A percentile compares a stretch with the other conserved stretches of the same genome.
phyloP scores from a whole-genome alignment of 37 sponge, comb jelly and placozoan species.

The Oopsacas minuta region DNA sequence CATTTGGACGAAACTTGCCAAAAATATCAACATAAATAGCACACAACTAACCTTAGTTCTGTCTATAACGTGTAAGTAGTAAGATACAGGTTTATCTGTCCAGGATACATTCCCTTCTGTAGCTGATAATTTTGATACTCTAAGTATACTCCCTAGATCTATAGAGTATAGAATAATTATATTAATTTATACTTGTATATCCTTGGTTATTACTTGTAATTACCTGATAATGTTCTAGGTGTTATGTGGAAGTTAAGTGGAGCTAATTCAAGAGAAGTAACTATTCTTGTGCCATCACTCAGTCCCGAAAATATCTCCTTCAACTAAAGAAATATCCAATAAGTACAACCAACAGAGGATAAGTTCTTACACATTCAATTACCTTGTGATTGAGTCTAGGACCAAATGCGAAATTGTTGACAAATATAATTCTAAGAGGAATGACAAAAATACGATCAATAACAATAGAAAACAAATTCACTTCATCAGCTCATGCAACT shows the following conservation, averaged over 20 bases:
- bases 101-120: conserved; percentile 79
- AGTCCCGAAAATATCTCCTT: conserved; percentile 15
- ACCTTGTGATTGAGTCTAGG: conserved; percentile 81
- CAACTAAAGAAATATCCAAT: conserved; percentile 21
- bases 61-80: conserved; percentile 86
- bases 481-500: too few species aligned
- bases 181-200: background rate
- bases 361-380: too few species aligned
- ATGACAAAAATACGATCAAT: background rate
- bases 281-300: conserved; percentile 49
- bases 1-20: too few species aligned
- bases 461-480: background rate
- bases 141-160: conserved; percentile 90
- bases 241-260: conserved; percentile 89
- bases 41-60: conserved; percentile 39
- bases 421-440: conserved; percentile 60
- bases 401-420: conserved; percentile 97
- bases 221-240: conserved; percentile 74
- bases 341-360: too few species aligned
- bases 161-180: background rate
- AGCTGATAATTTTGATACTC: conserved; percentile 61
- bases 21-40: background rate
- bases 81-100: conserved; percentile 87
- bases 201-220: background rate
- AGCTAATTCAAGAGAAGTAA: conserved; percentile 86